phyloP scores from a whole-genome alignment of 2,797 vertebrate genomes.

The Thalassophryne amazonica region DNA sequence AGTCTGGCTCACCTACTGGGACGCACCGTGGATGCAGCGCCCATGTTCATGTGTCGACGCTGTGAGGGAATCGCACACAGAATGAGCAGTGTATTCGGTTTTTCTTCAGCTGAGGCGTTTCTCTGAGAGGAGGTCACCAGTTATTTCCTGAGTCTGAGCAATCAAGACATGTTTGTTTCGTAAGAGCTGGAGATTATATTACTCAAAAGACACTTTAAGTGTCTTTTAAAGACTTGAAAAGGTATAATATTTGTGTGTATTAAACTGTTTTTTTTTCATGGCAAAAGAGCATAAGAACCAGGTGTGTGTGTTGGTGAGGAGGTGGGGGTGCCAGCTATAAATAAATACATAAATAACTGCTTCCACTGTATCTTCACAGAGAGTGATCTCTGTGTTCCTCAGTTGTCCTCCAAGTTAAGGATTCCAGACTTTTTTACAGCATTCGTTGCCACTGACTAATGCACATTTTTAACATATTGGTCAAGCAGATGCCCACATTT shows the following conservation, averaged over 20 bases:
- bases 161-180: conserved; percentile 22
- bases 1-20: background rate
- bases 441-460: too few relatives aligned
- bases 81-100: conserved; percentile 3
- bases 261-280: conserved; percentile 4
- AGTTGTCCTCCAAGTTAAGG: too few relatives aligned
- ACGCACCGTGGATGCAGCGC: conserved; percentile 2
- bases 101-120: conserved; percentile 18
- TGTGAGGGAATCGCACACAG: background rate
- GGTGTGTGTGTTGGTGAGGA: too few relatives aligned
- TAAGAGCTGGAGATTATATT: conserved; percentile 43
- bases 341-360: too few relatives aligned
- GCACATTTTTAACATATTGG: too few relatives aligned
- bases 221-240: conserved; percentile 14
- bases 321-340: too few relatives aligned
- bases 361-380: too few relatives aligned
- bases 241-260: conserved; percentile 25
- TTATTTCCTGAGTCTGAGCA: conserved; percentile 28
- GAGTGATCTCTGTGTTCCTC: too few relatives aligned
- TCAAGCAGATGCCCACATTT: too few relatives aligned
- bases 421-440: too few relatives aligned
- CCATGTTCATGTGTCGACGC: conserved; percentile 3
- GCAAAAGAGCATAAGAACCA: conserved; percentile 13
- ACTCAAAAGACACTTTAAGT: conserved; percentile 27
- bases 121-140: conserved; percentile 22